Conservation (phyloP, 1,140 invertebrate genomes). For the Cataglyphis hispanica region DNA sequence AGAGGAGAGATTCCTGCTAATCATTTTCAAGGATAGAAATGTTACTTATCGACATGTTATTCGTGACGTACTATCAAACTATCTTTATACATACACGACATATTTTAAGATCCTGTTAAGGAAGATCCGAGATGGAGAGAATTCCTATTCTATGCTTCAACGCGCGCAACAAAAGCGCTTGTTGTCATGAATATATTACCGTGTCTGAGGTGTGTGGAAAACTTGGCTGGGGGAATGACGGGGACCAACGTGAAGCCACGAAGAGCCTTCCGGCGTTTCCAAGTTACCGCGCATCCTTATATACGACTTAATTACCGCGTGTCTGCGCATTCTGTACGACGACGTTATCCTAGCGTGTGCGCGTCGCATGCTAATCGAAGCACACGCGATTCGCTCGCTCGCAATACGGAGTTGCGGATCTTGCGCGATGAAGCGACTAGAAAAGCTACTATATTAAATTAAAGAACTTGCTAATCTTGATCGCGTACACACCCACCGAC, state of each 20-base stretch:
- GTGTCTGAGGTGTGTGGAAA: slow-evolving; percentile 46
- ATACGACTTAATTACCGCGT: slow-evolving; percentile 68
- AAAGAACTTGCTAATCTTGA: slow-evolving; percentile 51
- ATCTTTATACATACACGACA: neutral
- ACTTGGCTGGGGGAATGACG: neutral
- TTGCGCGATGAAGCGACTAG: slow-evolving; percentile 47
- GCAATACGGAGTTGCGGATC: slow-evolving; percentile 40
- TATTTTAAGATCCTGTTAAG: slow-evolving; percentile 52
- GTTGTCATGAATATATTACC: slow-evolving; percentile 61
- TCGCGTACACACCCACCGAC: slow-evolving; percentile 9
- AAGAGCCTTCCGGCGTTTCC: slow-evolving; percentile 46
- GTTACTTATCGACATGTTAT: slow-evolving; percentile 26
- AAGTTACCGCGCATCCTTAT: slow-evolving; percentile 60
- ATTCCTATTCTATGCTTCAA: slow-evolving; percentile 51
- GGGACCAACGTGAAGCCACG: neutral
- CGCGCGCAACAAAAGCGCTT: slow-evolving; percentile 56
- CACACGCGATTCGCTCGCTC: slow-evolving; percentile 57
- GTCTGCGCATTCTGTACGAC: slow-evolving; percentile 39
- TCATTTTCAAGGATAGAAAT: neutral
- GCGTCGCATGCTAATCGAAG: slow-evolving; percentile 57
- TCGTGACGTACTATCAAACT: slow-evolving; percentile 3
- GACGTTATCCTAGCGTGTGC: slow-evolving; percentile 17
- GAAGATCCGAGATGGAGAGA: slow-evolving; percentile 47
- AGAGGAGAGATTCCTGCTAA: neutral
- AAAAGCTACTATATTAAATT: slow-evolving; percentile 71